A percentile compares a stretch with the other conserved stretches of the same genome.
phyloP scores from a whole-genome alignment of 2,888 invertebrate genomes.

The Amphiduros pacificus region DNA sequence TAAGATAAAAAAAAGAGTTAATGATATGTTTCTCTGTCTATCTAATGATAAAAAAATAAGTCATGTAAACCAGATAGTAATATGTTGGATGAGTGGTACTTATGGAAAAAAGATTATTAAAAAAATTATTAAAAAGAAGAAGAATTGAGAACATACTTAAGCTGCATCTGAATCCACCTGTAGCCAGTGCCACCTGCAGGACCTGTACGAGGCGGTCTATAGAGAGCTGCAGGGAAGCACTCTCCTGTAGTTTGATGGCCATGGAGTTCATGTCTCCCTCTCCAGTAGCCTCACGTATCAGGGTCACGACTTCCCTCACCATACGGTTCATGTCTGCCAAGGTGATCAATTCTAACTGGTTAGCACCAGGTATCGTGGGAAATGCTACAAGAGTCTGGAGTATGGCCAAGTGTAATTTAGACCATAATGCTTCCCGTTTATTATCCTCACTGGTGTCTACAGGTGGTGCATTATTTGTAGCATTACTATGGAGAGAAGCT shows the following conservation, averaged over 20 bases:
- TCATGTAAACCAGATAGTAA: no score
- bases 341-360: slow-evolving; percentile 32
- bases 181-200: slow-evolving; percentile 77
- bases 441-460: no score
- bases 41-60: no score
- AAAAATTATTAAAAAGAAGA: not conserved
- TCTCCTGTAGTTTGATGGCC: slow-evolving; percentile 5
- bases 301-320: slow-evolving; percentile 15
- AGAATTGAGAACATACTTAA: slow-evolving; percentile 18
- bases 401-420: slow-evolving; percentile 23
- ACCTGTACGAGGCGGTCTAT: slow-evolving; percentile 82
- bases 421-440: no score
- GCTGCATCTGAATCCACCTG: slow-evolving; percentile 65
- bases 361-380: slow-evolving; percentile 25
- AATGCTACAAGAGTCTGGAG: slow-evolving; percentile 25
- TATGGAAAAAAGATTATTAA: no score
- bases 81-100: not conserved
- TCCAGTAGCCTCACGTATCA: slow-evolving; percentile 6
- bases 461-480: no score
- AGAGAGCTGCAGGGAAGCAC: slow-evolving; percentile 63
- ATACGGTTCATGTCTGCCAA: slow-evolving; percentile 34
- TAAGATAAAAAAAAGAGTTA: not conserved
- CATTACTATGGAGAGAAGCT: slow-evolving; percentile 17
- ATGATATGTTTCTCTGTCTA: not conserved
- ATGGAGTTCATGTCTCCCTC: slow-evolving; percentile 30